Base-by-base conservation (phyloP, 2,797 vertebrate species). In the Rhinella marina region DNA sequence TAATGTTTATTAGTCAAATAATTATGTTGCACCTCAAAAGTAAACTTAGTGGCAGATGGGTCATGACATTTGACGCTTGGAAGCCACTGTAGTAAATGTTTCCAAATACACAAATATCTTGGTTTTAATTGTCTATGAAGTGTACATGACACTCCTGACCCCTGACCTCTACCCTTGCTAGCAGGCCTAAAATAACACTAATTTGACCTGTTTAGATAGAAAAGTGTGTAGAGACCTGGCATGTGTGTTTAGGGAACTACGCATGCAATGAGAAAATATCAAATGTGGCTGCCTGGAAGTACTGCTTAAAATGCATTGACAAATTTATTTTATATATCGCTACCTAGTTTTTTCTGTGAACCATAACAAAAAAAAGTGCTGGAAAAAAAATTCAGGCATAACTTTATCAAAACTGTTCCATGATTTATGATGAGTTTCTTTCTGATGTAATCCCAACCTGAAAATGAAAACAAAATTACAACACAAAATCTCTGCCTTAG, bases 81-180 rank as follows among this genome's bases (percentile, higher is more conserved):
- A 64, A 29, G 81, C 64, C 64, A 70, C 52, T 83, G 81, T 52
- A 23, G 62, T 83, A 83, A 83, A 70, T 83, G 81, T 83, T 83
- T 83, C 81, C 66, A 83, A 72, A 72, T 83, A 83, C 81, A 83
- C 81, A 83, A 83, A 83, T 83, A 83, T 83, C 81, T 83, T 83
- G 81, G 66, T 83, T 83, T 41, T 83, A 83, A 83, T 83, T 83
- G 81, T 68, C 81, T 56, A 83, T 72, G 66, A 83, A 83, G 66
- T 70, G 68, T 83, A 70, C 81, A 70, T 83, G 81, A 83, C 81
- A 83, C 66, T 13, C 25, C 32, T 83, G 81, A 72, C 68, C 81
- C 68, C 54, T 83, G 50, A 83, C 81, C 81, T 83, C 64, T 83
- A 70, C 64, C 81, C 81, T 57, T 70, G 81, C 66, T 83, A 21